Conservation (phyloP, 2,797 vertebrate species). For the Phoxinus dragarum region DNA sequence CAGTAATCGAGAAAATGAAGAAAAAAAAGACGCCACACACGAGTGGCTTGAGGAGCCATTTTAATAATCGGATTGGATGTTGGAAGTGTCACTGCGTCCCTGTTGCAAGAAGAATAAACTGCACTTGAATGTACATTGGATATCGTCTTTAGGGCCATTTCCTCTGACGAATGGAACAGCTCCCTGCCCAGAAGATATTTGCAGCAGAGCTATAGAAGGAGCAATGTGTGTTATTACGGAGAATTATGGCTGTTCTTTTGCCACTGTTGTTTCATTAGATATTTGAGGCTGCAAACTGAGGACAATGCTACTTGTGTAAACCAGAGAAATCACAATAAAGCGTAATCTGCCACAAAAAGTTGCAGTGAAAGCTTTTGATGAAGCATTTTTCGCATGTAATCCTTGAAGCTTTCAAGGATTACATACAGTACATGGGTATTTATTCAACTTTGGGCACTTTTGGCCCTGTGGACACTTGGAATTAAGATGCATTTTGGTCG, state of each 20-base stretch:
- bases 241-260: conserved; percentile 42
- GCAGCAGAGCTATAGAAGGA: conserved; percentile 49
- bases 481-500: background rate
- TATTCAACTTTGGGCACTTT: background rate
- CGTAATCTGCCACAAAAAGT: conserved; percentile 12
- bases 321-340: conserved; percentile 13
- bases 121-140: conserved; percentile 66
- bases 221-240: conserved; percentile 55
- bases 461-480: background rate
- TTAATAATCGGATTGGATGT: conserved; percentile 64
- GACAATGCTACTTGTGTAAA: conserved; percentile 14
- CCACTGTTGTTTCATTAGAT: conserved; percentile 29
- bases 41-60: conserved; percentile 51
- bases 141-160: conserved; percentile 64
- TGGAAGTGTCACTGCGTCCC: conserved; percentile 53
- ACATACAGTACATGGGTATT: background rate
- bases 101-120: conserved; percentile 67
- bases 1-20: conserved; percentile 19
- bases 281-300: background rate
- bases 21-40: conserved; percentile 39
- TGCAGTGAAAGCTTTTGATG: no score
- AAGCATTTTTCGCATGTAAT: no score
- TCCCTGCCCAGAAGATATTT: conserved; percentile 63
- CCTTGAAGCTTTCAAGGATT: background rate
- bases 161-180: conserved; percentile 67